Base-by-base conservation (phyloP, 2,797 vertebrate species). In the Sebastes flavidus region DNA sequence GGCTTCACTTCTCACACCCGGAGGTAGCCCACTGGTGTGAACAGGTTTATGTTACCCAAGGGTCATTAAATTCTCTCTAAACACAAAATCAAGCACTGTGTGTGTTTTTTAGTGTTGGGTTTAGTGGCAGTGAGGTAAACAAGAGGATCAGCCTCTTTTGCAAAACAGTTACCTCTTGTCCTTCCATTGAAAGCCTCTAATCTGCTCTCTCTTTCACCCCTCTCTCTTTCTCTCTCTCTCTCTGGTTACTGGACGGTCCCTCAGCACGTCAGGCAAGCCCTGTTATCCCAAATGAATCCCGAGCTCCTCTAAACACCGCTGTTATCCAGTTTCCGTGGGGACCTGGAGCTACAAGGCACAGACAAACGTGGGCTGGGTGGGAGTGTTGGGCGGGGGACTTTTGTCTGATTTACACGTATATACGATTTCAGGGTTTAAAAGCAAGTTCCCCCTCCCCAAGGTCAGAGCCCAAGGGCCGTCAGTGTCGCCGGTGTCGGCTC, bases 361-460 rank as follows among this genome's bases (percentile, higher is more conserved):
- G 88, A 90, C 86, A 84, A 90, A 90, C 77, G 24, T 68, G 72
- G 85, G 89, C 85, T 58, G 83, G 70, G 70, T 55, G 75, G 86
- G 77, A 85, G 81, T 74, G 96, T 94, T 95, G 95, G 94, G 92
- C 1, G 82, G 90, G 95, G 97, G 97, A 96, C 97, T 98, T 97
- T 96, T 82, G 18, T 95, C 96, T 96, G 97, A 98, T 99, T 99
- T 98, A 97, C 98, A 98, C 97, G 30, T 98, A 60, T 98, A 97
- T 97, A 97, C 95, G 90, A 95, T 98, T 99, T 98, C 97, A 97
- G 81, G 86, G 76, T 89, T 89, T 87, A 58, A 83, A 88, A 95
- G 96, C 91, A 95, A 95, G 92, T 96, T 95, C 95, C 46, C 62
- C 84, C 56, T 80, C 82, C 90, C 95, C 94, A 96, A 97, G 96